phyloP scores from a whole-genome alignment of 2,797 vertebrate genomes.

The Neostethus bicornis region DNA sequence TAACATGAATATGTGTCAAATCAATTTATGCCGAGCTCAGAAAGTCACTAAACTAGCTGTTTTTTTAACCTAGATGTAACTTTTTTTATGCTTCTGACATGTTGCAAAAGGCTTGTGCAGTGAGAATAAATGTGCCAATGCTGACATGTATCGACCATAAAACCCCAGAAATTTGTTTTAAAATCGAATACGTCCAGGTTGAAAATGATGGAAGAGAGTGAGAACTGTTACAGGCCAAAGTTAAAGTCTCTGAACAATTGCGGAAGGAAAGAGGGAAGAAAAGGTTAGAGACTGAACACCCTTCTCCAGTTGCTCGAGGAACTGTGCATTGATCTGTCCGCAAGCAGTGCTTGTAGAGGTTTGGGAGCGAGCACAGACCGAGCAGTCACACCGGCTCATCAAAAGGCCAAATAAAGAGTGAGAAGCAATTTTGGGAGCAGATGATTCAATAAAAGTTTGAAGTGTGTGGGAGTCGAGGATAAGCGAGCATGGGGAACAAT shows the following conservation, averaged over 20 bases:
- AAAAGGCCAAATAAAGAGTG: conserved; percentile 69
- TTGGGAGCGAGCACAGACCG: conserved; percentile 27
- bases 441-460: conserved; percentile 29
- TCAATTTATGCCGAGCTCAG: too few relatives aligned
- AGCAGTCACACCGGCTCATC: conserved; percentile 51
- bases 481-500: conserved; percentile 9
- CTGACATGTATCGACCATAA: neutral
- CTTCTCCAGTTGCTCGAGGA: conserved; percentile 20
- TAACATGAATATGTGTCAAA: too few relatives aligned
- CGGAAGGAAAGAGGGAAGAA: conserved; percentile 24
- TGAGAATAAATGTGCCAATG: neutral
- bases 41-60: too few relatives aligned
- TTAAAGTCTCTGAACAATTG: conserved; percentile 29
- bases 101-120: too few relatives aligned
- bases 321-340: conserved; percentile 58
- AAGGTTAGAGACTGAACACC: conserved; percentile 29
- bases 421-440: conserved; percentile 68
- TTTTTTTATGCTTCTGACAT: too few relatives aligned
- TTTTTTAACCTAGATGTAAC: too few relatives aligned
- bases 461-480: conserved; percentile 22
- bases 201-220: conserved; percentile 5
- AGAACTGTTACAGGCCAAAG: conserved; percentile 2
- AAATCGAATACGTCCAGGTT: neutral
- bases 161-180: too few relatives aligned
- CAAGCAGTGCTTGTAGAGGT: conserved; percentile 31